These are phyloP conservation scores for Lycaena phlaeas DNA, from an alignment of 2,888 invertebrate species.

Conservation along the genomic window DNA sequence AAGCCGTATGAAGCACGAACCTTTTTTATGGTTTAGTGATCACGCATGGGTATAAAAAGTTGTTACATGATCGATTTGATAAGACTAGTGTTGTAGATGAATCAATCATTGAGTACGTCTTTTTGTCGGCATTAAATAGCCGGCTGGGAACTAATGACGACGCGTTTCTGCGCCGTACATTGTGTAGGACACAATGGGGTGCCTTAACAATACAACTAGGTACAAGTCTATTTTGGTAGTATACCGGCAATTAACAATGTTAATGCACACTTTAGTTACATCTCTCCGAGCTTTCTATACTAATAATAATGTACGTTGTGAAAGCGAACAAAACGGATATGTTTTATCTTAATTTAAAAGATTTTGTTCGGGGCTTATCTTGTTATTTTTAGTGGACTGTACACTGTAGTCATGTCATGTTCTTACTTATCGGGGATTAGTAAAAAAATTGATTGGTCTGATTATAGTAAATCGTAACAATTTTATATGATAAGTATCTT, in stretches of 20 bases:
- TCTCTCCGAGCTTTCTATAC: constrained; percentile 14
- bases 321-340: neutral
- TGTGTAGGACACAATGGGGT: constrained; percentile 37
- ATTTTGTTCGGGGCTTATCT: neutral
- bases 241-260: constrained; percentile 47
- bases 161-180: constrained; percentile 23
- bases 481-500: constrained; percentile 17
- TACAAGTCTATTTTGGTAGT: constrained; percentile 42
- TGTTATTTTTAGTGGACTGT: neutral
- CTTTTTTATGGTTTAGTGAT: neutral
- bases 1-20: neutral
- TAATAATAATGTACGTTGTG: too few relatives aligned
- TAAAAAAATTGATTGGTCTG: constrained; percentile 53
- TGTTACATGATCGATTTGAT: constrained; percentile 46
- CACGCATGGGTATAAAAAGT: neutral
- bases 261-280: constrained; percentile 25
- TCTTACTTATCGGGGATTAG: constrained; percentile 41
- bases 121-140: constrained; percentile 50
- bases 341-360: neutral
- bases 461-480: constrained; percentile 31
- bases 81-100: constrained; percentile 41
- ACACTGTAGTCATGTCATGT: constrained; percentile 14
- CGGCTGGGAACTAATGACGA: constrained; percentile 42
- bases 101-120: constrained; percentile 51
- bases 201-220: constrained; percentile 31